Evolutionary conservation across 2,797 vertebrate species (phyloP).

Genomic region (Catamblyrhynchus diadema): DNA sequence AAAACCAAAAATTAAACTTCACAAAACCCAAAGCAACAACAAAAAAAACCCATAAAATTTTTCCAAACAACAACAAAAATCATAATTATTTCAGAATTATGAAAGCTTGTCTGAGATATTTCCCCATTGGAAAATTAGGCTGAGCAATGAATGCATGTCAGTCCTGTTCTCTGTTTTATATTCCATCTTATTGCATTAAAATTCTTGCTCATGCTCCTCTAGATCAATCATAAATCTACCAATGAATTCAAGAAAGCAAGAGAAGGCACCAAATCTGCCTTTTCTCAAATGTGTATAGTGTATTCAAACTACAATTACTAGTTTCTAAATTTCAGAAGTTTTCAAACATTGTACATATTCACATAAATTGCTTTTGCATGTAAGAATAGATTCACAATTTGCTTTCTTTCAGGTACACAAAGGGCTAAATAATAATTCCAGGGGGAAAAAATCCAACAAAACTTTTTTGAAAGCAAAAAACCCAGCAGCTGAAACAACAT

Average conservation of each 20-base stretch:
- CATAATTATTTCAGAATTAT: background rate
- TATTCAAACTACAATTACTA: background rate
- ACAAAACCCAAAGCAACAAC: background rate
- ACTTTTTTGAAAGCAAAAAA: background rate
- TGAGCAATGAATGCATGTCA: background rate
- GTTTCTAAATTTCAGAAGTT: background rate
- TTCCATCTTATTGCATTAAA: background rate
- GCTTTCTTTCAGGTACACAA: background rate
- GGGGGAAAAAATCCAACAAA: rapidly evolving
- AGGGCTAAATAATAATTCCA: background rate
- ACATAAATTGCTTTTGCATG: background rate
- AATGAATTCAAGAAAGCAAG: background rate
- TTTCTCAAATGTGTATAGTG: background rate
- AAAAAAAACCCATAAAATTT: background rate
- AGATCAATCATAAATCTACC: background rate
- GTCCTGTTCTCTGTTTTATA: background rate
- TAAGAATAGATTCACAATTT: background rate
- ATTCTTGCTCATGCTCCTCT: background rate
- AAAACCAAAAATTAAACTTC: background rate
- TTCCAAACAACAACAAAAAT: background rate
- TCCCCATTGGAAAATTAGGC: background rate
- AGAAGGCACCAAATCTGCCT: background rate
- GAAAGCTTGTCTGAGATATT: background rate
- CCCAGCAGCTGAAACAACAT: background rate
- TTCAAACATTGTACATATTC: background rate